phyloP scores from a whole-genome alignment of 2,113 vertebrate genomes.

The Uropsilus gracilis region DNA sequence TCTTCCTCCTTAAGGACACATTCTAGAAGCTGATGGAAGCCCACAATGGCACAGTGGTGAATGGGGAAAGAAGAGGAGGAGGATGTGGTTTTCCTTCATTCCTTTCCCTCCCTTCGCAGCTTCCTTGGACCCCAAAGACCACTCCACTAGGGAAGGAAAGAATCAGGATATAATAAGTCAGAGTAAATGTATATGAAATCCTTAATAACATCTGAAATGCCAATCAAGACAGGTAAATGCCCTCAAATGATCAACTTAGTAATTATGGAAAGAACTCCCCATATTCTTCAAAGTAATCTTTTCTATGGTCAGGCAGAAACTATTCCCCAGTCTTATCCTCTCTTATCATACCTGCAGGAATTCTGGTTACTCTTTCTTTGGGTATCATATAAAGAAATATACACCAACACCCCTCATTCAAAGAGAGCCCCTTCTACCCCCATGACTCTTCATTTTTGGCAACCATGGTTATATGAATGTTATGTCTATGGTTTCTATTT shows the following conservation, averaged over 20 bases:
- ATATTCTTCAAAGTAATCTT: background rate
- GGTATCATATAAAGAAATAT: background rate
- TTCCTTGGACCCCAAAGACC: background rate
- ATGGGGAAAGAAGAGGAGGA: background rate
- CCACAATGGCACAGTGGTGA: background rate
- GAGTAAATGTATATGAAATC: background rate
- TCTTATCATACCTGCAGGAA: background rate
- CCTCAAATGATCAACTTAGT: background rate
- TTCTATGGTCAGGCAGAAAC: background rate
- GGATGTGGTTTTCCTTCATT: rapidly evolving
- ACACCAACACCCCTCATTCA: background rate
- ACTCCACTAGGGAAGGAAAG: background rate
- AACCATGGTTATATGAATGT: conserved; percentile 50
- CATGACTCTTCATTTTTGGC: conserved; percentile 58
- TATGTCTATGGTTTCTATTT: conserved; percentile 78
- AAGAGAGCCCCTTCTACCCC: background rate
- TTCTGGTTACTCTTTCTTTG: background rate
- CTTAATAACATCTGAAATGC: background rate
- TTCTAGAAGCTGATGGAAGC: background rate
- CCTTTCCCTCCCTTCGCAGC: background rate
- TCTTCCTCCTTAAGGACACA: background rate
- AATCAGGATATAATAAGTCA: background rate
- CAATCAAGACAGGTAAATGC: background rate
- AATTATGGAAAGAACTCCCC: background rate
- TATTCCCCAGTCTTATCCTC: background rate